Evolutionary conservation across 2,113 vertebrate genomes (phyloP).

Genomic region (Empidonax traillii): DNA sequence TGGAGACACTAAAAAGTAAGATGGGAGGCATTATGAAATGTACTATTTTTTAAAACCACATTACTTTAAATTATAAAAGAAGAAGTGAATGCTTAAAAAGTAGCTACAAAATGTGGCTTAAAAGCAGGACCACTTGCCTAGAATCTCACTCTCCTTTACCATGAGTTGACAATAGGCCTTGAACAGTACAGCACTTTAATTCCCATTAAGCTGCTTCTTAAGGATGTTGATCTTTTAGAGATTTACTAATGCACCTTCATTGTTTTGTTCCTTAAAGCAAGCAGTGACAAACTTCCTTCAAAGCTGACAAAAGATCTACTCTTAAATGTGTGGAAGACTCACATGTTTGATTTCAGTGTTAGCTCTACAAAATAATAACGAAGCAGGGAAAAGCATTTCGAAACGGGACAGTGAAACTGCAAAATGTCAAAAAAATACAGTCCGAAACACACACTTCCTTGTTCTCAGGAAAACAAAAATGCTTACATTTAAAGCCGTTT

Average conservation of each 20-base stretch:
- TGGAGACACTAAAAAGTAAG: slow-evolving; percentile 77
- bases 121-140: neutral
- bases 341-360: neutral
- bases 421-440: neutral
- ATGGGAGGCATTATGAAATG: slow-evolving; percentile 1
- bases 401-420: neutral
- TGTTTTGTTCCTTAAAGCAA: neutral
- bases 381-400: neutral
- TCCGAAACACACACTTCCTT: neutral
- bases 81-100: neutral
- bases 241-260: neutral
- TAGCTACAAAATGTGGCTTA: neutral
- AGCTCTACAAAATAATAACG: too few species aligned
- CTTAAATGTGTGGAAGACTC: neutral
- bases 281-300: neutral
- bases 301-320: neutral
- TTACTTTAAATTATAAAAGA: neutral
- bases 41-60: neutral
- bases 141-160: neutral
- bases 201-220: neutral
- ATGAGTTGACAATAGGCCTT: neutral
- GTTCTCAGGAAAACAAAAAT: neutral
- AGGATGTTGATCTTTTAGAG: neutral
- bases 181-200: neutral
- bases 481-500: neutral